Conservation (phyloP, 2,797 vertebrate species). For the Chaunax sp. region DNA sequence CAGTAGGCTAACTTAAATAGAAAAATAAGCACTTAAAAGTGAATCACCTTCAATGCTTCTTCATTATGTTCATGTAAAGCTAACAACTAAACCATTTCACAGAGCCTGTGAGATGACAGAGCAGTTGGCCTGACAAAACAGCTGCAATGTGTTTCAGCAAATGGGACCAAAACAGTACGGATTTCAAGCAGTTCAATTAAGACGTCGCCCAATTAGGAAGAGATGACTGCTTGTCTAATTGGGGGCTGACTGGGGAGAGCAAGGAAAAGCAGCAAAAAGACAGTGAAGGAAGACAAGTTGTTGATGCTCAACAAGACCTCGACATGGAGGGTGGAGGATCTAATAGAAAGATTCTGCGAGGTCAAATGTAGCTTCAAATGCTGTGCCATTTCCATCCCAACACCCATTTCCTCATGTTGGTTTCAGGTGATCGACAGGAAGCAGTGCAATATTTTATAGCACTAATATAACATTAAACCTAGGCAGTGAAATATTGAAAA, state of each 20-base stretch:
- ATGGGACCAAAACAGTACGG: slow-evolving; percentile 31
- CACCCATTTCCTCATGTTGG: background rate
- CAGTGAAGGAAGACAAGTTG: slow-evolving; percentile 8
- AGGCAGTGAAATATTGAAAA: background rate
- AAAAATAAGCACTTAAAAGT: background rate
- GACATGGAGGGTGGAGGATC: no score
- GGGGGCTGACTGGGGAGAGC: slow-evolving; percentile 29
- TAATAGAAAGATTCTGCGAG: background rate
- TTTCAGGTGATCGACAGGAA: slow-evolving; percentile 18
- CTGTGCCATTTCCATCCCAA: background rate
- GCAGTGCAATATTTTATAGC: background rate
- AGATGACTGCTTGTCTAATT: slow-evolving; percentile 43
- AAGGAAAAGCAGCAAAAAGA: slow-evolving; percentile 9
- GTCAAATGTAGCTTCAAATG: slow-evolving; percentile 6
- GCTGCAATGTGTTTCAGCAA: slow-evolving; percentile 21
- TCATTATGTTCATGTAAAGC: background rate
- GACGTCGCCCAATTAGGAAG: slow-evolving; percentile 33
- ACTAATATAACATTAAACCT: slow-evolving; percentile 3
- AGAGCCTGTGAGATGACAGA: no score
- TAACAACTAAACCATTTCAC: background rate
- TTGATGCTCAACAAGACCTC: no score
- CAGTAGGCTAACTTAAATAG: background rate
- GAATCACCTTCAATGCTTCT: background rate
- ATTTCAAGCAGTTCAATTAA: slow-evolving; percentile 46
- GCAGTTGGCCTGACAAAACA: no score